A percentile compares a stretch with the other conserved stretches of the same genome.
These are phyloP conservation scores for Leptinotarsa rubiginosa DNA, from an alignment of 2,888 invertebrate species.

Conservation along the genomic window DNA sequence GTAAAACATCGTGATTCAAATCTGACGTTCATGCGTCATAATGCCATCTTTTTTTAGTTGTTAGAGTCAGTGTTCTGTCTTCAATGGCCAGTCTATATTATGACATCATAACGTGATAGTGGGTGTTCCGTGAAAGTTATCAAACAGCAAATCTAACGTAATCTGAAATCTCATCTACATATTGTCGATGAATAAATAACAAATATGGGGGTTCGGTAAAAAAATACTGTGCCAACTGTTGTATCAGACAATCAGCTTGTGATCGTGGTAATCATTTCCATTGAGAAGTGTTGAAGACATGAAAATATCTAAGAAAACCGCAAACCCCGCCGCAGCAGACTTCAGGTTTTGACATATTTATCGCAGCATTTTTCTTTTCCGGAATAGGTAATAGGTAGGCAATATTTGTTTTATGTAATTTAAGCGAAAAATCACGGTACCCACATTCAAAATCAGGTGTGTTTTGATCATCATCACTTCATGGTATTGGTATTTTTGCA, in stretches of 20 bases:
- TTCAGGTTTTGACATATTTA: slow-evolving; percentile 8
- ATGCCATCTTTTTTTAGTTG: too few species aligned
- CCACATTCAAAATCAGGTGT: neutral
- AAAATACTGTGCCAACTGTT: neutral
- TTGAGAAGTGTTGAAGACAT: slow-evolving; percentile 15
- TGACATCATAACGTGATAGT: too few species aligned
- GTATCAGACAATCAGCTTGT: slow-evolving; percentile 5
- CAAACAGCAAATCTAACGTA: neutral
- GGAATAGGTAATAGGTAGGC: neutral
- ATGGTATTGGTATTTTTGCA: neutral
- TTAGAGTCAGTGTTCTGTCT: too few species aligned
- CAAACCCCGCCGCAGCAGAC: neutral
- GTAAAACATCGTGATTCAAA: too few species aligned
- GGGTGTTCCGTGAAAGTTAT: neutral
- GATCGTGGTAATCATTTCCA: slow-evolving; percentile 41
- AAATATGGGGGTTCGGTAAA: slow-evolving; percentile 7
- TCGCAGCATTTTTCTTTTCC: neutral
- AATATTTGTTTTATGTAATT: neutral
- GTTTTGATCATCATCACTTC: neutral
- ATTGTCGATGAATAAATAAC: neutral
- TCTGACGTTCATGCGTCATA: too few species aligned
- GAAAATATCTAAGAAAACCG: neutral
- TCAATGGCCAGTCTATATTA: too few species aligned
- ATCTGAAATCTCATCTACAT: neutral
- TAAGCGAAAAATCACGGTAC: neutral